phyloP scores from a whole-genome alignment of 92 coral and sea anemone genomes.

The Phenganax subtilis region DNA sequence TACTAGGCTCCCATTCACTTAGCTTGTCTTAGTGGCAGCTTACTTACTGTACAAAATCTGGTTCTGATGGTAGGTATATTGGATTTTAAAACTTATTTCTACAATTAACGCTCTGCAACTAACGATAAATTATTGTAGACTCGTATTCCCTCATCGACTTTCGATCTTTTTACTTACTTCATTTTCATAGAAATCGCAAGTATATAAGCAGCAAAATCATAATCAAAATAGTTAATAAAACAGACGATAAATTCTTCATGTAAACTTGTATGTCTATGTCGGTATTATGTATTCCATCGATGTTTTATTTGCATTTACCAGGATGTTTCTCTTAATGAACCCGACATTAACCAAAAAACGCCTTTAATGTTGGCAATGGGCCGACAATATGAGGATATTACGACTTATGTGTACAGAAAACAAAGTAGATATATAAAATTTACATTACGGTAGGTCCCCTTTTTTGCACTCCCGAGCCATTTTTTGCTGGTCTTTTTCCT shows the following conservation, averaged over 20 bases:
- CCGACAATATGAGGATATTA: slow-evolving; percentile 74
- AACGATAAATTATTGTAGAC: no score
- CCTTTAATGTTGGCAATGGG: slow-evolving; percentile 90
- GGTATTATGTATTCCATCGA: neutral
- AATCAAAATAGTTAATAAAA: no score
- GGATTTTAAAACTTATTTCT: slow-evolving; percentile 27
- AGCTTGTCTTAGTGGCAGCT: slow-evolving; percentile 91
- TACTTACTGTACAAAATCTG: slow-evolving; percentile 80
- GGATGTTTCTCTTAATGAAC: slow-evolving; percentile 69
- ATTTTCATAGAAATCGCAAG: no score
- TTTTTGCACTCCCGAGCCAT: neutral
- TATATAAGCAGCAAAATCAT: no score
- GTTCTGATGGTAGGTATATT: slow-evolving; percentile 79
- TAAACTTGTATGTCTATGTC: neutral
- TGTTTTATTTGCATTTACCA: slow-evolving; percentile 18
- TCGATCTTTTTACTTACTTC: no score
- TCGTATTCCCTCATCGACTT: no score
- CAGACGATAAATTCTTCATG: neutral
- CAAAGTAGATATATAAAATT: slow-evolving; percentile 76
- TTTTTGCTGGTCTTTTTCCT: no score
- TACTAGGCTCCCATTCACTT: slow-evolving; percentile 85
- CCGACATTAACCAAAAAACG: slow-evolving; percentile 81
- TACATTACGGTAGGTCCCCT: slow-evolving; percentile 61
- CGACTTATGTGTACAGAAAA: slow-evolving; percentile 64
- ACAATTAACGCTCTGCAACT: neutral